Conservation (phyloP, 2,113 vertebrate genomes). For the Zosterops hypoxanthus region DNA sequence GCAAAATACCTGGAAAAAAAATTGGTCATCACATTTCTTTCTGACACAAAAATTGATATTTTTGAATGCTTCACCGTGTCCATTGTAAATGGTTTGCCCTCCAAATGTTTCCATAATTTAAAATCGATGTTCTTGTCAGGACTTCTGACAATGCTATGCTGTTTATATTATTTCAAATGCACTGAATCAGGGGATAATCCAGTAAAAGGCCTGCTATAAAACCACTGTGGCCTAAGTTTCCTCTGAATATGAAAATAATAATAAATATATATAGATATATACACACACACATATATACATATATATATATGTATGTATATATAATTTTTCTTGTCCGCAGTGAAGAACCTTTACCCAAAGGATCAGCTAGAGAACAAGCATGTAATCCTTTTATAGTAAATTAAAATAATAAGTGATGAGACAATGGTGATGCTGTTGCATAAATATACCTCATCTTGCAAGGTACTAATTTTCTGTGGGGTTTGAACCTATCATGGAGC, state of each 20-base stretch:
- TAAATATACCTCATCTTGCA: not conserved
- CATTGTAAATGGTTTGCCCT: not conserved
- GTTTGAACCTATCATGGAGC: not conserved
- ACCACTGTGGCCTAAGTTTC: not conserved
- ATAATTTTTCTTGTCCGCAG: not conserved
- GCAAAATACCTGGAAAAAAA: not conserved
- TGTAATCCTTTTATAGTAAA: not conserved
- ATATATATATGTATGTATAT: too few relatives aligned
- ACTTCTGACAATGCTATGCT: not conserved
- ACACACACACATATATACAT: fast-evolving
- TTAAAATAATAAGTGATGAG: not conserved
- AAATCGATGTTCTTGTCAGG: not conserved
- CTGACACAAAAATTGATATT: not conserved
- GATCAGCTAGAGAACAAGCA: not conserved
- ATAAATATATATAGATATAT: not conserved
- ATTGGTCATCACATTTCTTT: not conserved
- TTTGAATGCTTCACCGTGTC: not conserved
- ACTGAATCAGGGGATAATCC: not conserved
- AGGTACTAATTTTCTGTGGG: not conserved
- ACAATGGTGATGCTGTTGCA: not conserved
- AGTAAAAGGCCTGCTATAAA: not conserved
- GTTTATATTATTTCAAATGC: not conserved
- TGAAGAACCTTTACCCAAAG: not conserved
- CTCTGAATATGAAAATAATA: not conserved
- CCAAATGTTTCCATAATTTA: not conserved